Percentiles rank a stretch among this genome's conserved stretches.
Evolutionary conservation across 2,113 vertebrate genomes (phyloP).

Genomic region (Emydocephalus ijimae): DNA sequence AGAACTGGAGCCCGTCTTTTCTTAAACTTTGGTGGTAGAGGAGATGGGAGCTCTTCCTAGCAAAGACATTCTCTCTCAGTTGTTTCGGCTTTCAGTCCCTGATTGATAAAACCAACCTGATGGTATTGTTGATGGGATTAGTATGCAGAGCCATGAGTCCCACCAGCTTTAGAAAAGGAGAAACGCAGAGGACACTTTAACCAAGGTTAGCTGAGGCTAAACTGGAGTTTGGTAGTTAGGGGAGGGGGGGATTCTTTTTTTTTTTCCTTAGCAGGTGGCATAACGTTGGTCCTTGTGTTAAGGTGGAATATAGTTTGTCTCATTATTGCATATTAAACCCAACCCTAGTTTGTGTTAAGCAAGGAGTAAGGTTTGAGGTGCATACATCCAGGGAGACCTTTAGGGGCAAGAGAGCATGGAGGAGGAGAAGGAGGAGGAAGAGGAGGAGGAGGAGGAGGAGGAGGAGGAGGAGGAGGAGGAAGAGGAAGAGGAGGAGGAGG

Average conservation of each 20-base stretch:
- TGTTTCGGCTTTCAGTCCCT: not conserved
- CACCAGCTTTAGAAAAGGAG: not conserved
- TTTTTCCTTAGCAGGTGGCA: not conserved
- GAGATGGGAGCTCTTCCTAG: not conserved
- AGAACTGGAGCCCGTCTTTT: not conserved
- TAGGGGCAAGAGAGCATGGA: not conserved
- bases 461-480: not conserved
- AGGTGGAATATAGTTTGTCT: not conserved
- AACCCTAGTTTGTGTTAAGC: not conserved
- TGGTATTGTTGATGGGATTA: not conserved
- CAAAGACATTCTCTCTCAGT: not conserved
- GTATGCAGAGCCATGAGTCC: not conserved
- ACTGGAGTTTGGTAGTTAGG: not conserved
- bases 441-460: too few relatives aligned
- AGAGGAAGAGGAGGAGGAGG: not conserved
- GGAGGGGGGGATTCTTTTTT: not conserved
- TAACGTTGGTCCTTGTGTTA: not conserved
- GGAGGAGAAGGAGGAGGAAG: not conserved
- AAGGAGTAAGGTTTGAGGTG: not conserved
- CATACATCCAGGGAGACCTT: not conserved
- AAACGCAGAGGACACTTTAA: not conserved
- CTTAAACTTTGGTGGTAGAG: not conserved
- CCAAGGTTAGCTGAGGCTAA: not conserved
- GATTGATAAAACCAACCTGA: not conserved
- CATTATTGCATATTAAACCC: not conserved